Base-by-base conservation (phyloP, 2,888 invertebrate genomes). In the Chirona hameri region DNA sequence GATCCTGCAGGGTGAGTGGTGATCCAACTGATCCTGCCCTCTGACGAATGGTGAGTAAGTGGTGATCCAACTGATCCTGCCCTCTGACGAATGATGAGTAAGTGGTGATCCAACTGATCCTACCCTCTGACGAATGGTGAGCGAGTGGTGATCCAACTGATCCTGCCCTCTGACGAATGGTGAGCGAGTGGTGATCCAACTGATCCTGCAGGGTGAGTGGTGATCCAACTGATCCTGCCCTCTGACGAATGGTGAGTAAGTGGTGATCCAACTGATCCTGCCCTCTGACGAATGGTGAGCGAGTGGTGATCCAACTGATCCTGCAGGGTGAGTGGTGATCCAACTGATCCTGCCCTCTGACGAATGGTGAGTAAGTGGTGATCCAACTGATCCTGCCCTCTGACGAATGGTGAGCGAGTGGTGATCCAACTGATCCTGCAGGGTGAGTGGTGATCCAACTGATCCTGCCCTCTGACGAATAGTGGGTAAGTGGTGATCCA, bases 161-260 rank as follows among this genome's bases (percentile, higher is more conserved):
- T 92, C 82, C 88, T 92, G 84, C 92, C 92, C 29, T 91, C 91
- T 0, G 92, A 92, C 86, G 92, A 92, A 86, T 92, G 91, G 91
- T 60, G n/a, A 81, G 81, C n/a, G n/a, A n/a, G n/a, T n/a, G n/a
- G n/a, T n/a, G n/a, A n/a, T n/a, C n/a, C n/a, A n/a, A n/a, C n/a
- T n/a, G n/a, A n/a, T n/a, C n/a, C n/a, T n/a, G n/a, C n/a, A n/a
- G n/a, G n/a, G n/a, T 27, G 65, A 27, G 21, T 24, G 2, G 24
- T 92, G 79, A 91, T 91, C 86, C 91, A 91, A 87, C 89, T 92
- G 84, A 88, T 92, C 82, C 88, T 92, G 84, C 92, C 92, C 27
- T 91, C 91, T 0, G 92, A 92, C 86, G 92, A 92, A 86, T 92
- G 91, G 91, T 60, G n/a, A 81, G 81, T 27, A n/a, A 9, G 21